Evolutionary conservation across 1,140 invertebrate genomes (phyloP).

Genomic region (Acromyrmex heyeri): DNA sequence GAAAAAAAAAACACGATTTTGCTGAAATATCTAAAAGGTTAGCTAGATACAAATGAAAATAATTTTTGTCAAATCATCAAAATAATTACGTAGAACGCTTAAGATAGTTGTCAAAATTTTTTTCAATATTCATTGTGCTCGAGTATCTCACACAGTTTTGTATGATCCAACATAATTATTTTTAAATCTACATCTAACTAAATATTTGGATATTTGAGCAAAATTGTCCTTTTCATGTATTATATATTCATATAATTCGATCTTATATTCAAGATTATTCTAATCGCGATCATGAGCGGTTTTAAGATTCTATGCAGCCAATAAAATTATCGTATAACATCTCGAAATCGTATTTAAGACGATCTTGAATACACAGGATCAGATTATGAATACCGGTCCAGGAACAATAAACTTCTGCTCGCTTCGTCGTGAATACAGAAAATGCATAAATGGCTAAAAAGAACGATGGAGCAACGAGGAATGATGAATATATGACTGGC

Average conservation of each 20-base stretch:
- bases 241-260: too few relatives aligned
- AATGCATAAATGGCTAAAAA: not conserved
- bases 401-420: not conserved
- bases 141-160: too few relatives aligned
- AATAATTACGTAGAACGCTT: too few relatives aligned
- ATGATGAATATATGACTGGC: constrained; percentile 44
- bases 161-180: too few relatives aligned
- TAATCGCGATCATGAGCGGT: not conserved
- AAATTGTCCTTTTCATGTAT: too few relatives aligned
- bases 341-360: not conserved
- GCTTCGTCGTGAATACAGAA: not conserved
- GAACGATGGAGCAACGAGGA: constrained; percentile 10
- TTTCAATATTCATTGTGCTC: too few relatives aligned
- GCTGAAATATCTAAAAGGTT: not conserved
- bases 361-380: not conserved
- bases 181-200: too few relatives aligned
- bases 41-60: too few relatives aligned
- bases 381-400: not conserved
- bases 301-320: not conserved
- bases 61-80: too few relatives aligned
- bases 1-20: too few relatives aligned
- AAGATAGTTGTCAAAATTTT: too few relatives aligned
- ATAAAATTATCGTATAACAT: not conserved
- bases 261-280: not conserved
- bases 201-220: not conserved